A percentile compares a stretch with the other conserved stretches of the same genome.
These are phyloP conservation scores for Pilophorus perplexus DNA, from an alignment of 2,888 invertebrate species.

Conservation along the genomic window DNA sequence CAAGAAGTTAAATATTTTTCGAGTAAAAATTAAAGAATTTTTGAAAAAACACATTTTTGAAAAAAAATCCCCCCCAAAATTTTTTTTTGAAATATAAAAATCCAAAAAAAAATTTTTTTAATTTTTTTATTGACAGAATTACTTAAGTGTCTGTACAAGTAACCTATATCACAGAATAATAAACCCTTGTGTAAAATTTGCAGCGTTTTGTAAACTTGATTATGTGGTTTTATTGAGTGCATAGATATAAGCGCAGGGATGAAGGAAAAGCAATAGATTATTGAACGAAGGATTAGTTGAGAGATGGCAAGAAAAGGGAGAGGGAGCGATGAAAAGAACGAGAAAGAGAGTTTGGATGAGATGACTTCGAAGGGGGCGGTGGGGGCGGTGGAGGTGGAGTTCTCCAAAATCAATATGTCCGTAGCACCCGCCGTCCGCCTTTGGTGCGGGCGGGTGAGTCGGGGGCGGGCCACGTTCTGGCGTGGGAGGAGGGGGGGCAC, in stretches of 20 bases:
- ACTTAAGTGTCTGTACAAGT: no score
- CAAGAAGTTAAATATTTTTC: no score
- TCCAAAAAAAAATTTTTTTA: no score
- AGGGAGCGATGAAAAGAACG: conserved; percentile 5
- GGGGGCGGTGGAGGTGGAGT: neutral
- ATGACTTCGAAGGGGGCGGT: neutral
- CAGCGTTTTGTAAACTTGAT: no score
- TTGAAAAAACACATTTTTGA: no score
- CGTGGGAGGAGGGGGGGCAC: neutral
- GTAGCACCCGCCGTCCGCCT: neutral
- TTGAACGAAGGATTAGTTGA: conserved; percentile 3
- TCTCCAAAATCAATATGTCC: conserved; percentile 41
- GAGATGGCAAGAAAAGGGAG: neutral
- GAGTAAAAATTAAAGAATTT: no score
- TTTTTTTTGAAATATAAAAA: no score
- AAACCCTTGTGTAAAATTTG: no score
- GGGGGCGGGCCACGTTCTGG: neutral
- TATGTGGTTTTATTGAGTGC: no score
- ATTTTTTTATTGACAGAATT: no score
- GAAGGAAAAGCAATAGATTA: conserved; percentile 15
- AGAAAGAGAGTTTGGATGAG: neutral
- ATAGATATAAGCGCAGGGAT: conserved; percentile 10
- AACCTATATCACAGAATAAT: no score
- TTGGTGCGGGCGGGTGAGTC: neutral
- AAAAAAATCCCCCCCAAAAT: no score